phyloP scores from a whole-genome alignment of 2,113 vertebrate genomes.

The Cephalophus harveyi region DNA sequence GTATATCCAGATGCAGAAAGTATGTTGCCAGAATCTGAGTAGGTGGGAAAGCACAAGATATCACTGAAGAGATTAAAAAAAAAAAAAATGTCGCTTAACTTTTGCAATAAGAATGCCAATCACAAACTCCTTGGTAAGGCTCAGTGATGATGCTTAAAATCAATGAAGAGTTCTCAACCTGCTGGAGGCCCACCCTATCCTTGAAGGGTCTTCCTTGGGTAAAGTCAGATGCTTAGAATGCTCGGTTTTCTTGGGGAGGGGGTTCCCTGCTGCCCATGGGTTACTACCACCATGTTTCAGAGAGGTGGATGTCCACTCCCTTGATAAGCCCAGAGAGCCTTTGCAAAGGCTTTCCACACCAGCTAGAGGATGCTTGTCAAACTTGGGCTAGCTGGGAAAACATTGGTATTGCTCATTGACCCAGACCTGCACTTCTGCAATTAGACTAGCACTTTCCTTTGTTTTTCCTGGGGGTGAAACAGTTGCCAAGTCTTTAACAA shows the following conservation, averaged over 20 bases:
- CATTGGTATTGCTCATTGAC: neutral
- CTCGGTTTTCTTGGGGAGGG: neutral
- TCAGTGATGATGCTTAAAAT: neutral
- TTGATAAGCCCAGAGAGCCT: neutral
- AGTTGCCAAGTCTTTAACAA: conserved; percentile 19
- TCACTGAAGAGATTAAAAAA: neutral
- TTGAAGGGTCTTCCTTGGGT: neutral
- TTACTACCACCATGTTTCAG: neutral
- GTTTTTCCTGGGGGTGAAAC: conserved; percentile 35
- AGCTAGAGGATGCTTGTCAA: neutral
- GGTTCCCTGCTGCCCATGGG: neutral
- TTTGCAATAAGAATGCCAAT: neutral
- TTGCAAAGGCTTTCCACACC: neutral
- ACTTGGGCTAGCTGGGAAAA: neutral
- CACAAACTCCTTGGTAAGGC: neutral
- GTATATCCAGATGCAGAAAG: neutral
- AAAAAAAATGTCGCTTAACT: neutral
- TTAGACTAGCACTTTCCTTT: conserved; percentile 45
- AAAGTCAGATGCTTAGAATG: neutral
- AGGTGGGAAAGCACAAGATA: neutral
- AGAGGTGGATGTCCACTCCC: neutral
- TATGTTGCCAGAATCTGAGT: neutral
- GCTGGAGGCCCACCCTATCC: neutral
- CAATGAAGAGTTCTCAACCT: neutral
- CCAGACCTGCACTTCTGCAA: conserved; percentile 5